Evolutionary conservation across 2,113 vertebrate species (phyloP).

Genomic region (Rattus rattus): DNA sequence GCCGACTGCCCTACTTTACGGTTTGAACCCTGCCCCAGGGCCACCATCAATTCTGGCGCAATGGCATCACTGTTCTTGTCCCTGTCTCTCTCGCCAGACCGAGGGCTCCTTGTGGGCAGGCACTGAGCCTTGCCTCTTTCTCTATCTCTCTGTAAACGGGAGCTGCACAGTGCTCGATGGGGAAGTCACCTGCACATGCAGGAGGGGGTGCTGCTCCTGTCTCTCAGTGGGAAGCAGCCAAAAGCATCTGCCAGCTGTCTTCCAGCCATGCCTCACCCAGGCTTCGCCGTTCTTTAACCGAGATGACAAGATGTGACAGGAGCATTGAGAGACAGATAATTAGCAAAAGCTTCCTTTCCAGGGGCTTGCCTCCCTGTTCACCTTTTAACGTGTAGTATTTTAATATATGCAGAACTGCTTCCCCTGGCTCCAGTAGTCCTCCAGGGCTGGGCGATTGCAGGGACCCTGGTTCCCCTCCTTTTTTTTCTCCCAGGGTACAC

Average conservation of each 20-base stretch:
- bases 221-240: not conserved
- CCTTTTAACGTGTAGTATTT: not conserved
- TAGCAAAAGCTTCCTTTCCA: not conserved
- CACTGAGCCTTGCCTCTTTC: not conserved
- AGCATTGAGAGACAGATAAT: not conserved
- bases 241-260: not conserved
- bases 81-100: not conserved
- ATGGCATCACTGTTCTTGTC: no score
- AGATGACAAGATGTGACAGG: not conserved
- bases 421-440: not conserved
- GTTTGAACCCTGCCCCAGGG: not conserved
- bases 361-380: not conserved
- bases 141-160: not conserved
- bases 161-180: not conserved
- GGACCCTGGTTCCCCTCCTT: not conserved
- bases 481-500: not conserved
- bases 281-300: not conserved
- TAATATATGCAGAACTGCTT: not conserved
- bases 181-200: not conserved
- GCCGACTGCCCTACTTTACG: not conserved
- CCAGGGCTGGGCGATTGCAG: not conserved
- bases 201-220: not conserved
- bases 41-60: not conserved
- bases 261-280: not conserved
- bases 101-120: not conserved